These are phyloP conservation scores for Aphidius gifuensis DNA, from an alignment of 1,140 invertebrate genomes.

Conservation along the genomic window DNA sequence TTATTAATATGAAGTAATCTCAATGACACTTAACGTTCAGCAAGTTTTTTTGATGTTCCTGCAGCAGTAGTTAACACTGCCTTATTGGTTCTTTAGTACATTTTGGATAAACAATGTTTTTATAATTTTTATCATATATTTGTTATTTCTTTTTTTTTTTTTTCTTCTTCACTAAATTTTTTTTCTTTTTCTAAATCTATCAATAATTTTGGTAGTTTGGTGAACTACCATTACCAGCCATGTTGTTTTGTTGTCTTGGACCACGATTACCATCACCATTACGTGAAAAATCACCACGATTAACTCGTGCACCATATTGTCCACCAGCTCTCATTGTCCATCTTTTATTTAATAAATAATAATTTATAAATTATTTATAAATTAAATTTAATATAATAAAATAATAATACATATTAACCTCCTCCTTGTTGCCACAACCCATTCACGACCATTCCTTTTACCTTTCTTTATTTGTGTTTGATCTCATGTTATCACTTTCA, in stretches of 20 bases:
- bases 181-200: too few relatives aligned
- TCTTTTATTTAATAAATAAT: conserved; percentile 30
- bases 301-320: conserved; percentile 46
- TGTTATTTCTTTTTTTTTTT: too few relatives aligned
- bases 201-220: conserved; percentile 39
- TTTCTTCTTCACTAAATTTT: too few relatives aligned
- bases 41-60: conserved; percentile 52
- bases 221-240: conserved; percentile 33
- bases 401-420: conserved; percentile 34
- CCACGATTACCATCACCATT: conserved; percentile 50
- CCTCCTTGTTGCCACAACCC: conserved; percentile 50
- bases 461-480: conserved; percentile 45
- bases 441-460: conserved; percentile 45
- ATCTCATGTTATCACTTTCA: conserved; percentile 50
- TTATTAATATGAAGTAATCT: conserved; percentile 64
- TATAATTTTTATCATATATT: too few relatives aligned
- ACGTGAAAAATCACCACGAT: conserved; percentile 47
- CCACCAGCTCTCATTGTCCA: conserved; percentile 48
- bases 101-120: conserved; percentile 16
- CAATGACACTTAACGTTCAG: conserved; percentile 53
- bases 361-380: too few relatives aligned
- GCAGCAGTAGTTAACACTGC: conserved; percentile 32
- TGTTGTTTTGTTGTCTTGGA: conserved; percentile 36
- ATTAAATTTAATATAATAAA: not conserved
- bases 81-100: conserved; percentile 16